Conservation (phyloP, 2,888 invertebrate genomes). For the Hyles lineata region DNA sequence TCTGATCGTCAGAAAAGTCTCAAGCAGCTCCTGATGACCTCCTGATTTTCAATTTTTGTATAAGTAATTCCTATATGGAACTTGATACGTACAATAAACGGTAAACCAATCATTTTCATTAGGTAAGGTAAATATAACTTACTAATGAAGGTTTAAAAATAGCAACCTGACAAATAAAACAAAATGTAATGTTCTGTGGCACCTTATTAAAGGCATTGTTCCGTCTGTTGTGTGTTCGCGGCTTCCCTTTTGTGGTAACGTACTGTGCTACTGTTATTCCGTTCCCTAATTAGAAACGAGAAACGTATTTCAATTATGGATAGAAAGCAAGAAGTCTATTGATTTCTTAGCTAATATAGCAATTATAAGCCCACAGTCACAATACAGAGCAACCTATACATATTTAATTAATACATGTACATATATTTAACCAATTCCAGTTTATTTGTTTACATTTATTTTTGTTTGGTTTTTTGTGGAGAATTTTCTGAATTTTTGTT, state of each 20-base stretch:
- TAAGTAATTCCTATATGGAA: too few species aligned
- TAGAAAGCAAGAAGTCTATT: background rate
- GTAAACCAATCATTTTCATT: too few species aligned
- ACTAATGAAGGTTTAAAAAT: background rate
- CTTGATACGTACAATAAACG: too few species aligned
- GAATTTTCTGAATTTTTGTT: too few species aligned
- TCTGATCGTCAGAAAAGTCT: too few species aligned
- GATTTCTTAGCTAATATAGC: background rate
- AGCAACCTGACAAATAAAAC: background rate
- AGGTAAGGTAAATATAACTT: too few species aligned
- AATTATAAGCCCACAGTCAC: background rate
- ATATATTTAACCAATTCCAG: too few species aligned
- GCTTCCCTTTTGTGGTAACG: conserved; percentile 64
- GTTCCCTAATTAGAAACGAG: conserved; percentile 65
- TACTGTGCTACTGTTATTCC: conserved; percentile 58
- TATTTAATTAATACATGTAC: too few species aligned
- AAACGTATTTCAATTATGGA: conserved; percentile 41
- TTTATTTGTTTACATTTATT: too few species aligned
- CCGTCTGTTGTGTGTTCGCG: conserved; percentile 49
- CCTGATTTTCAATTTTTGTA: too few species aligned
- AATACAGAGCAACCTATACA: background rate
- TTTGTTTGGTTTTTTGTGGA: too few species aligned
- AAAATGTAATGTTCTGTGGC: background rate
- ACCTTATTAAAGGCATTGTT: conserved; percentile 36
- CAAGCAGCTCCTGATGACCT: too few species aligned